Conservation (phyloP, 2,888 invertebrate species). For the Dynastes maya region DNA sequence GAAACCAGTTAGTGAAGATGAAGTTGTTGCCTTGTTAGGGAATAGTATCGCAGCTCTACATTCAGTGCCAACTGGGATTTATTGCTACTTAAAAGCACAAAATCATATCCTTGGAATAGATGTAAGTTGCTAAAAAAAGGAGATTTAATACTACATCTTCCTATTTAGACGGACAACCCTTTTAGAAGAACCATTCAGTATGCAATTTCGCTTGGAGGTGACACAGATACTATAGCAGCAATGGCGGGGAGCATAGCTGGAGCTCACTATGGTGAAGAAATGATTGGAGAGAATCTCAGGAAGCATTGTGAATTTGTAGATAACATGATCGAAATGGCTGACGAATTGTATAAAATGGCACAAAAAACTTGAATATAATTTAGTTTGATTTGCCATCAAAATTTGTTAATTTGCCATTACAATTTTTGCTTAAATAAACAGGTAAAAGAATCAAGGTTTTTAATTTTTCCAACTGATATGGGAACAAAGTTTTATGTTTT, state of each 20-base stretch:
- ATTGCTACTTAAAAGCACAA: conserved; percentile 76
- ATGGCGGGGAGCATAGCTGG: conserved; percentile 83
- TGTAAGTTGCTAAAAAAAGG: conserved; percentile 63
- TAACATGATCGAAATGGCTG: conserved; percentile 73
- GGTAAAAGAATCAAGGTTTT: too few relatives aligned
- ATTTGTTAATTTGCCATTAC: background rate
- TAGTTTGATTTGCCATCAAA: background rate
- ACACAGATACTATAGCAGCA: conserved; percentile 84
- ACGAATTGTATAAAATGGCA: conserved; percentile 66
- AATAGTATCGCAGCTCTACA: conserved; percentile 77
- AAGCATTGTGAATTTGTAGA: conserved; percentile 76
- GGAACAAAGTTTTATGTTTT: background rate
- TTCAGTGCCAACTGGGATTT: conserved; percentile 83
- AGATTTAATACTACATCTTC: conserved; percentile 50
- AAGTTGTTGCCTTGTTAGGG: conserved; percentile 74
- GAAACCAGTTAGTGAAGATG: conserved; percentile 67
- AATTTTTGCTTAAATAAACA: background rate
- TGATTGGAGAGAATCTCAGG: conserved; percentile 71
- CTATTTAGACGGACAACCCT: conserved; percentile 72
- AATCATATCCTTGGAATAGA: conserved; percentile 71
- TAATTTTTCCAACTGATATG: too few relatives aligned
- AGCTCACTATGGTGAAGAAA: conserved; percentile 77
- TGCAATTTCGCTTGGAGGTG: conserved; percentile 82
- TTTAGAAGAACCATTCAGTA: conserved; percentile 79
- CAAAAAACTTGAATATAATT: background rate